Conservation (phyloP, 2,113 vertebrate species). For the Alaudala cheleensis region DNA sequence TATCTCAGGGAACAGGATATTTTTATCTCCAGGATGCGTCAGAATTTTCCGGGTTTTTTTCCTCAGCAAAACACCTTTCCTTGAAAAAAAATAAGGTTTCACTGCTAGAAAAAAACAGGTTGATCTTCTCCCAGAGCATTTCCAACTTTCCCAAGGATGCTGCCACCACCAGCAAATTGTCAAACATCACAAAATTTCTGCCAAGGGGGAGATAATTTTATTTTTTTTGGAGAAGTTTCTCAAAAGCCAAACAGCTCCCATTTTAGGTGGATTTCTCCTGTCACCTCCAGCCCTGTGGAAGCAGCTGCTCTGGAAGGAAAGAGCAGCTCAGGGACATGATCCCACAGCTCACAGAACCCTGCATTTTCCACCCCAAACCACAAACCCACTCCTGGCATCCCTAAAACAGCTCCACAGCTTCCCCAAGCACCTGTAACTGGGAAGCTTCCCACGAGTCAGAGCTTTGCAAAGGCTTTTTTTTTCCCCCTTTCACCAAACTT, state of each 20-base stretch:
- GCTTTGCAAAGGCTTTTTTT: neutral
- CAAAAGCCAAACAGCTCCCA: neutral
- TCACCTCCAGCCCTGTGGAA: neutral
- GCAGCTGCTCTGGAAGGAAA: neutral
- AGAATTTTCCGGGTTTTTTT: slow-evolving; percentile 18
- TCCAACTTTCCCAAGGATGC: neutral
- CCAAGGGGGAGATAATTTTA: neutral
- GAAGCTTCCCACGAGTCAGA: neutral
- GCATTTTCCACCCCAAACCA: neutral
- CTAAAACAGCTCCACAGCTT: neutral
- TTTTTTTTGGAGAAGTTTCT: neutral
- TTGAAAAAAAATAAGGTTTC: neutral
- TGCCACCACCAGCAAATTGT: neutral
- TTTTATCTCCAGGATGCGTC: slow-evolving; percentile 53
- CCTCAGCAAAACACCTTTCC: slow-evolving; percentile 17
- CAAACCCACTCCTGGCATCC: neutral
- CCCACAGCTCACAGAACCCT: neutral
- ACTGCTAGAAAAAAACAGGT: neutral
- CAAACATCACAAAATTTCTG: neutral
- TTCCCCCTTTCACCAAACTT: neutral
- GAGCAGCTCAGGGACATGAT: neutral
- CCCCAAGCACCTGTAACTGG: neutral
- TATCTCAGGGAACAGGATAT: slow-evolving; percentile 7
- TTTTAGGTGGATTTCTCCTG: neutral
- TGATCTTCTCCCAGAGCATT: neutral